Base-by-base conservation (phyloP, 2,888 invertebrate genomes). In the Marasmarcha lunaedactyla region DNA sequence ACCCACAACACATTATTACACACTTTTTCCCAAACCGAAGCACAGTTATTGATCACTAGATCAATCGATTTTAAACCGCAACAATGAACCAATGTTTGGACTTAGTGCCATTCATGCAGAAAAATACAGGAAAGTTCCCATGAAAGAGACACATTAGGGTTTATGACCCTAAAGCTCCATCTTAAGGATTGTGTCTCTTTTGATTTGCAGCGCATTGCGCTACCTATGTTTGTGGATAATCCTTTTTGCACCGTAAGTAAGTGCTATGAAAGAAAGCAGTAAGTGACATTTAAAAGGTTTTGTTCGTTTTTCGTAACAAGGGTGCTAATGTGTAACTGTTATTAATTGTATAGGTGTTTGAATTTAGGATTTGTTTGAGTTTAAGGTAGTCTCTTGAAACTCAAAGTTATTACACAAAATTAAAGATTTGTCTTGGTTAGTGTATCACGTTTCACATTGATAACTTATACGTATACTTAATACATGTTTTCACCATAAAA, bases 111-210 rank as follows among this genome's bases (percentile, higher is more conserved):
- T 76, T 77, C 53, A 76, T 58, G 64, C 59, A 59, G 65, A 71
- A 76, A 30, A 74, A 69, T 68, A 53, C 63, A 57, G 45, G 51
- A 54, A 64, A 58, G 64, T 79, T 81, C 79, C 77, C 79, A 81
- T 63, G 57, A 52, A 46, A 50, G 51, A 54, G 48, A 11, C 11
- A 11, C n/a, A n/a, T 7, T 30, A 30, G 9, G 30, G 11, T n/a
- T n/a, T 7, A 30, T n/a, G n/a, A n/a, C n/a, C n/a, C n/a, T n/a
- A 30, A 30, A 11, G 30, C 6, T 30, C 30, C 2, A 30, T 3
- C 30, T 30, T 30, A 7, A 7, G 7, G 3, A n/a, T 30, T 30
- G 3, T 30, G 11, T n/a, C 30, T 11, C 11, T 30, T 7, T 11
- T 3, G 30, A 30, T 30, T 30, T 10, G 30, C 11, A 11, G 30